phyloP scores from a whole-genome alignment of 2,113 vertebrate genomes.

The Calidris pugnax region DNA sequence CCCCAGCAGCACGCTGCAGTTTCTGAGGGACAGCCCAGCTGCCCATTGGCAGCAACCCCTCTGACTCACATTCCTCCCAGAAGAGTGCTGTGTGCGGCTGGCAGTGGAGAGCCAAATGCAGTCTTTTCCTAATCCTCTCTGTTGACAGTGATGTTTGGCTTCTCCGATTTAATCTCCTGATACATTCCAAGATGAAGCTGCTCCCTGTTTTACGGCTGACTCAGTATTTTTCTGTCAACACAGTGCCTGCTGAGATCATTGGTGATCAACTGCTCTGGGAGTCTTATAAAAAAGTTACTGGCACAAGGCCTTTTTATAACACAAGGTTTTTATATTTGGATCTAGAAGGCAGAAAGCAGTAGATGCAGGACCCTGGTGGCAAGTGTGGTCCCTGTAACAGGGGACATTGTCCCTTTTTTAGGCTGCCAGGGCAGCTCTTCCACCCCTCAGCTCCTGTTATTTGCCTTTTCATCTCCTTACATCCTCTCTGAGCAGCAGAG shows the following conservation, averaged over 20 bases:
- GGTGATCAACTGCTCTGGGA: background rate
- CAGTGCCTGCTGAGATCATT: background rate
- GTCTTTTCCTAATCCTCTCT: background rate
- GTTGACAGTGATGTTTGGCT: conserved; percentile 11
- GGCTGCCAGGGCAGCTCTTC: background rate
- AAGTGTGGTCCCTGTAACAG: background rate
- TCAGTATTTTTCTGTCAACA: background rate
- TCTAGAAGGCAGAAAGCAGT: background rate
- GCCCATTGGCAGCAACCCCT: background rate
- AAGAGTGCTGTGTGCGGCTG: background rate
- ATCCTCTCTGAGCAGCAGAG: background rate
- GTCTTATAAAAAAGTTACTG: background rate
- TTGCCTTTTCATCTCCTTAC: background rate
- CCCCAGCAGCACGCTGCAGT: background rate
- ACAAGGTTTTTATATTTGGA: background rate
- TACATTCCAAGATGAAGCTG: background rate
- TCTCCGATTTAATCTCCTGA: background rate
- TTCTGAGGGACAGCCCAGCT: background rate
- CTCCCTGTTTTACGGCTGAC: background rate
- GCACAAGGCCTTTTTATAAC: background rate
- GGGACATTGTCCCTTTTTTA: background rate
- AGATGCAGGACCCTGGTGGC: background rate
- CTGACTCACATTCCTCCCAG: background rate
- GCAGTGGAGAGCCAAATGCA: background rate
- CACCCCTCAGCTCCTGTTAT: background rate